Conservation (phyloP, 2,113 vertebrate species). For the Mustelus asterias region DNA sequence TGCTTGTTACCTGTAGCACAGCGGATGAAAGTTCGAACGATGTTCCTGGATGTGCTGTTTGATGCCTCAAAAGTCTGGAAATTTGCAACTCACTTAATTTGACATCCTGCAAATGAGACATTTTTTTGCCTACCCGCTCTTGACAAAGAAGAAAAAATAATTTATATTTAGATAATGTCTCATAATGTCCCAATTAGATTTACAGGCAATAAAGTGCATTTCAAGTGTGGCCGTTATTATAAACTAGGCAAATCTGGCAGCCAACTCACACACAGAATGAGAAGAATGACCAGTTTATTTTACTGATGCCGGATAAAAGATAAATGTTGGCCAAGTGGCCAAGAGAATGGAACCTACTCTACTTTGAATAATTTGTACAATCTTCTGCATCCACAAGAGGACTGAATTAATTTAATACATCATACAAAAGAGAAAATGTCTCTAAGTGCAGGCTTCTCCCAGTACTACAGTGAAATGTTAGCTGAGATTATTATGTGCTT, state of each 20-base stretch:
- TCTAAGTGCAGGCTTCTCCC: not conserved
- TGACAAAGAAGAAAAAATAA: not conserved
- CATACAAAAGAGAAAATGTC: not conserved
- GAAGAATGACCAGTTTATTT: not conserved
- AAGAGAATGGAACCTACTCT: not conserved
- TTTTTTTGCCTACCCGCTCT: not conserved
- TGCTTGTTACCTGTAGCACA: not conserved
- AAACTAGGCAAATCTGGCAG: not conserved
- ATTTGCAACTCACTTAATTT: not conserved
- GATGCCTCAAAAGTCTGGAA: not conserved
- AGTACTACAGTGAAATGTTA: not conserved
- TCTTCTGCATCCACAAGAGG: not conserved
- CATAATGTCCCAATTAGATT: not conserved
- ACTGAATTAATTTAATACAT: not conserved
- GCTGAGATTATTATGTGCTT: not conserved
- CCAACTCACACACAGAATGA: not conserved
- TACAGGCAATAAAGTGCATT: not conserved
- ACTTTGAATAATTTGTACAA: not conserved
- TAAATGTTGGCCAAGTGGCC: too few relatives aligned
- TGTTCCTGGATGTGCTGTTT: not conserved
- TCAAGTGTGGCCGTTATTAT: not conserved
- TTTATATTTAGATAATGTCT: not conserved
- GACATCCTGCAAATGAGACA: not conserved
- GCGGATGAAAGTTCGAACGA: not conserved
- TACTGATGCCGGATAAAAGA: not conserved